phyloP scores from a whole-genome alignment of 1,140 invertebrate species.

The Orius insidiosus region DNA sequence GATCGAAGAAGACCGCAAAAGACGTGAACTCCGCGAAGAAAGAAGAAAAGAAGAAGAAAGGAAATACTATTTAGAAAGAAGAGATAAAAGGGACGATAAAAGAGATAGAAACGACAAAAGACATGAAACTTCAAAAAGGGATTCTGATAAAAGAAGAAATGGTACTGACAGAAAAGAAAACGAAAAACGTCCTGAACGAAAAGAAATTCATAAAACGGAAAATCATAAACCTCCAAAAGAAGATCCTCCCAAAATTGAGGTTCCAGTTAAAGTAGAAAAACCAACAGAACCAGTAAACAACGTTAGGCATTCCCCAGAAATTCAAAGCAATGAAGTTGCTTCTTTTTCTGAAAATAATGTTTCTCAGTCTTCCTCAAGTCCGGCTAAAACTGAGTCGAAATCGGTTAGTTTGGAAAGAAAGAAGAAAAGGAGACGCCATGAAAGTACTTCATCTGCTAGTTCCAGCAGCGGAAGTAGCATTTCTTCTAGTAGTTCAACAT shows the following conservation, averaged over 20 bases:
- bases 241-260: background rate
- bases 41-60: slow-evolving; percentile 14
- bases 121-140: slow-evolving; percentile 3
- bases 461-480: slow-evolving; percentile 13
- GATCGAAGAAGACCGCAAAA: background rate
- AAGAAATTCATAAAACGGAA: background rate
- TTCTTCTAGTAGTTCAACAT: slow-evolving; percentile 14
- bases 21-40: slow-evolving; percentile 15
- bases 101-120: no score
- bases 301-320: no score
- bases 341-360: no score
- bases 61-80: slow-evolving; percentile 9
- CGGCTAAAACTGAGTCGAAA: no score
- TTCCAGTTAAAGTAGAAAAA: no score
- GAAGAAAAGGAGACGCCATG: slow-evolving; percentile 13
- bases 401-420: background rate
- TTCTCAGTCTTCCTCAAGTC: no score
- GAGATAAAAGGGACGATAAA: slow-evolving; percentile 11
- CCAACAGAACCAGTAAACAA: no score
- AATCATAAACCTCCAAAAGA: background rate
- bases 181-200: slow-evolving; percentile 3
- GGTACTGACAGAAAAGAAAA: slow-evolving; percentile 9
- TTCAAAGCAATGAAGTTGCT: no score
- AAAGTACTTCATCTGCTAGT: slow-evolving; percentile 12
- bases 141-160: slow-evolving; percentile 17